Base-by-base conservation (phyloP, 30 jellyfish, hydroid and myxozoan species). In the Turritopsis dohrnii region DNA sequence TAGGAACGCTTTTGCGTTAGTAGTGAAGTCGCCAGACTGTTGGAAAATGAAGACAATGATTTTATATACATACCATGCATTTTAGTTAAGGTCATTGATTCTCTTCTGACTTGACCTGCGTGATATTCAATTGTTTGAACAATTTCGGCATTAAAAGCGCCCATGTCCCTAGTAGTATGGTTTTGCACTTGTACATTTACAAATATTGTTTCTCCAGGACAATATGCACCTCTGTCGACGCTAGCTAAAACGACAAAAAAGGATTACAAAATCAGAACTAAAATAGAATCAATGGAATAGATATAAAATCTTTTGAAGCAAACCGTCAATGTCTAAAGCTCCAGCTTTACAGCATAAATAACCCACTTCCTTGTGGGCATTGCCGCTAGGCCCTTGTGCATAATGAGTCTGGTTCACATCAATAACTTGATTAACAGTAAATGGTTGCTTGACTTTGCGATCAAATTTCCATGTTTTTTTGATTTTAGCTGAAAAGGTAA, bases 301-400 rank as follows among this genome's bases (percentile, higher is more conserved):
- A 41, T 3, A 13, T 41, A 41, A 27, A 69, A 69, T 69, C 28
- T 7, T n/a, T 27, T n/a, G 16, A 27, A 22, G 21, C 60, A 52
- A 25, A 82, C 89, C 89, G 18, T 26, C 73, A 16, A 82, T 18
- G 66, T 82, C 90, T 24, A 84, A 29, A 28, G 80, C 84, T 31
- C 88, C 88, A 52, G 89, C 90, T 21, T 69, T 71, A 52, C 88
- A 84, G 72, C 92, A 84, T 23, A 69, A 76, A 53, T 76, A 79
- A 19, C 89, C 89, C 30, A 79, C 77, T 54, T 85, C 85, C 52
- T 85, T 85, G 54, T 76, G 71, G 1, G 27, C 76, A 41, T 30
- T 17, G 18, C 93, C 89, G 27, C 79, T 76, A 19, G 93, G 93
- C 16, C 82, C 29, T 53, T 27, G 30, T 20, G 69, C 74, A 52